Evolutionary conservation across 1,140 invertebrate species (phyloP).

Genomic region (Delia radicum): DNA sequence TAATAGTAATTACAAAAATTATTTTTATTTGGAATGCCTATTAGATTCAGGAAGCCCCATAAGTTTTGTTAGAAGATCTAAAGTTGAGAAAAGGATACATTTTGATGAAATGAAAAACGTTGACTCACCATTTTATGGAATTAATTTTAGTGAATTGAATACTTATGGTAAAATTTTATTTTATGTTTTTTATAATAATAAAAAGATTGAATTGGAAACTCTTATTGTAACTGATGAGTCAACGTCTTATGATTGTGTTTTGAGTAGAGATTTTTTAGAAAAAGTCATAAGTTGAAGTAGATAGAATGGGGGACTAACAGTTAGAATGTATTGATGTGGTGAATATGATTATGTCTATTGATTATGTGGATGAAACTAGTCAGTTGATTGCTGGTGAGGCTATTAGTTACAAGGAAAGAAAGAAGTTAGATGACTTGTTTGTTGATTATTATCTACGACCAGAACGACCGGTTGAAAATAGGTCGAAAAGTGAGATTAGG

Average conservation of each 20-base stretch:
- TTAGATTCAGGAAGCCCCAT: constrained; percentile 26
- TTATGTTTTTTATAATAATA: constrained; percentile 7
- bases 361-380: too few relatives aligned
- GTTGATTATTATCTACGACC: too few relatives aligned
- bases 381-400: too few relatives aligned
- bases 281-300: too few relatives aligned
- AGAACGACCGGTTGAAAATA: too few relatives aligned
- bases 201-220: constrained; percentile 8
- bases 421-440: too few relatives aligned
- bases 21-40: constrained; percentile 17
- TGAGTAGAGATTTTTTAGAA: constrained; percentile 29
- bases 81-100: neutral
- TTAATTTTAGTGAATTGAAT: constrained; percentile 26
- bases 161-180: constrained; percentile 5
- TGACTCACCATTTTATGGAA: constrained; percentile 3
- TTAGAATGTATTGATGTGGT: too few relatives aligned
- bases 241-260: constrained; percentile 26
- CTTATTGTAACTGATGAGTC: constrained; percentile 30
- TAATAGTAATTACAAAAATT: neutral
- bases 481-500: too few relatives aligned
- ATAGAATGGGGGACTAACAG: too few relatives aligned
- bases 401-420: too few relatives aligned
- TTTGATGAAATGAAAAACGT: neutral
- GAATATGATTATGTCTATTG: too few relatives aligned
- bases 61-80: constrained; percentile 23